Conservation (phyloP, 2,888 invertebrate species). For the Macrosoma leucophasiata region DNA sequence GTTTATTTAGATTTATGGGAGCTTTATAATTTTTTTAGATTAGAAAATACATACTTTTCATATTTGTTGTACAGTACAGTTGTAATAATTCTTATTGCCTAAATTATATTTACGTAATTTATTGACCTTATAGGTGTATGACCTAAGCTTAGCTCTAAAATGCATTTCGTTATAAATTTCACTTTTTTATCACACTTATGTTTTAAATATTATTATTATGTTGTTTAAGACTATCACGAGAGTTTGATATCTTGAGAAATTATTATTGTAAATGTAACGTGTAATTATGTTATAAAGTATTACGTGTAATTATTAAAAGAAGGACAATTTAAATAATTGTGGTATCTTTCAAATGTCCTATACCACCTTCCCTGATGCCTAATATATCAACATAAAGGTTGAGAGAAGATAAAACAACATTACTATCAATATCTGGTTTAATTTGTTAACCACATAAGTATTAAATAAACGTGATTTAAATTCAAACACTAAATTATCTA, state of each 20-base stretch:
- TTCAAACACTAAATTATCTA: no score
- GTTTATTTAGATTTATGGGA: conserved; percentile 24
- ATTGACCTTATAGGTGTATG: conserved; percentile 56
- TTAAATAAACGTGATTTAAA: no score
- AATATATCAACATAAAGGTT: no score
- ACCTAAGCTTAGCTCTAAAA: conserved; percentile 57
- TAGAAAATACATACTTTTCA: conserved; percentile 18
- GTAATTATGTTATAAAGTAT: conserved; percentile 76
- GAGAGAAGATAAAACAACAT: no score
- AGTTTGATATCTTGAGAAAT: conserved; percentile 71
- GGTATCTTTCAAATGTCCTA: conserved; percentile 36
- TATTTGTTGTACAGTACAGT: conserved; percentile 56
- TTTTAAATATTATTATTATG: conserved; percentile 53
- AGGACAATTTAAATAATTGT: conserved; percentile 61
- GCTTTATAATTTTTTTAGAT: conserved; percentile 11
- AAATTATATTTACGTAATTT: conserved; percentile 74
- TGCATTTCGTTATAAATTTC: conserved; percentile 68
- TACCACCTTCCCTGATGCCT: no score
- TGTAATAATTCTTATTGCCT: conserved; percentile 54
- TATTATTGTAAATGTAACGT: conserved; percentile 73
- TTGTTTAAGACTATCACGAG: conserved; percentile 64
- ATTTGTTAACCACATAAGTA: no score
- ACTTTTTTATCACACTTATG: conserved; percentile 58
- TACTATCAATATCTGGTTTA: no score
- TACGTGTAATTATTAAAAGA: conserved; percentile 74